These are phyloP conservation scores for Pterois miles DNA, from an alignment of 2,797 vertebrate species.

Conservation along the genomic window DNA sequence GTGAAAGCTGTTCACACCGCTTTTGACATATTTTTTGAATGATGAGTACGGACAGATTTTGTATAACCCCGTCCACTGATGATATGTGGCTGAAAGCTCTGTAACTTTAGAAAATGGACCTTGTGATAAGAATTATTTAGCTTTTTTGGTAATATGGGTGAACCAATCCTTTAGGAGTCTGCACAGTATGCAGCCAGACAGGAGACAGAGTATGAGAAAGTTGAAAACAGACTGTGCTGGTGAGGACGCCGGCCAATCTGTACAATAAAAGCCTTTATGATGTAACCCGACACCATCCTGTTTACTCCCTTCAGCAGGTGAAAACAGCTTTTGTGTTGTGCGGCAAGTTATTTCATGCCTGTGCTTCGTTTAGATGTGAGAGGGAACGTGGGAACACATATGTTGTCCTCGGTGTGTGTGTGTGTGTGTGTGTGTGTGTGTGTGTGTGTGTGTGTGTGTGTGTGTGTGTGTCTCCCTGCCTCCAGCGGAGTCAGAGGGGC, in stretches of 20 bases:
- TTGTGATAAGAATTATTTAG: neutral
- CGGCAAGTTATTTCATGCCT: conserved; percentile 1
- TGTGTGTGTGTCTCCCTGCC: conserved; percentile 37
- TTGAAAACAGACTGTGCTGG: neutral
- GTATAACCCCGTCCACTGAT: neutral
- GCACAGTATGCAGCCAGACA: neutral
- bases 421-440: conserved; percentile 19
- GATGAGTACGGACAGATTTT: neutral
- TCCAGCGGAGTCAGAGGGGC: conserved; percentile 60
- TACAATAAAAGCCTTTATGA: conserved; percentile 4
- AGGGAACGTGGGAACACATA: conserved; percentile 17
- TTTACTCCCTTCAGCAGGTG: neutral
- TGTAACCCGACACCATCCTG: conserved; percentile 5
- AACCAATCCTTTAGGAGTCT: neutral
- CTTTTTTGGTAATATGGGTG: neutral
- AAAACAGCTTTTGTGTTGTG: conserved; percentile 8
- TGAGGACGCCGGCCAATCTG: neutral
- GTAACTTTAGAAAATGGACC: neutral
- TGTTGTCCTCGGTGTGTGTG: conserved; percentile 15
- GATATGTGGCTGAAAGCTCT: neutral
- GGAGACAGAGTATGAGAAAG: neutral
- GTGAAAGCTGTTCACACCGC: neutral
- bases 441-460: conserved; percentile 5
- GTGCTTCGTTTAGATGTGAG: conserved; percentile 14
- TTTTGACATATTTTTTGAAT: neutral